Evolutionary conservation across 2,888 invertebrate species (phyloP), one percentile per base, ranked within the genome.

Genomic region (Drosophila antonietae): DNA sequence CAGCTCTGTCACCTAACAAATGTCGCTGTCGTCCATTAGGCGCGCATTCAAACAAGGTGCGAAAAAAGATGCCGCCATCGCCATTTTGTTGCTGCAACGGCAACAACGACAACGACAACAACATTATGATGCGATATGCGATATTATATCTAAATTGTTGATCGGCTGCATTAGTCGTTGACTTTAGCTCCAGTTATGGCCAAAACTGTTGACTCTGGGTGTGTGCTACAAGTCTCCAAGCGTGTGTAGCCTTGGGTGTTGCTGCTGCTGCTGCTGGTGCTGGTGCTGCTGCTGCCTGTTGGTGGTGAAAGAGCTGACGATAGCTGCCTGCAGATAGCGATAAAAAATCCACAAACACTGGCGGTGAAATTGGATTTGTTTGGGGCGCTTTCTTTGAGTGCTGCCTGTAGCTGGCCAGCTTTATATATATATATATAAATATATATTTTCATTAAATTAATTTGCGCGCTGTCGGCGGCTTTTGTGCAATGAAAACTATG

Each of bases 131-230:
- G 90, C 83, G 90, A 90, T 89, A 86, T 90, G 89, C 89, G 90
- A 88, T 90, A 89, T 88, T 80, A 81, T 87, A 87, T 87, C 87
- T 87, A 87, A 90, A 87, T 90, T 90, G 87, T 86, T 88, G 89
- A 87, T 90, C 87, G 87, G 78, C 80, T 89, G 89, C 89, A 80
- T 87, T 88, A 80, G 76, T 75, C 61, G 49, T 43, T 56, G 52
- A 61, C 58, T 57, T 57, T 55, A 79, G 89, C 85, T 84, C 81
- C 76, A 86, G 89, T 88, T 86, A 89, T 88, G 89, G 88, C 79
- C 78, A 74, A 65, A 68, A 63, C 39, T 78, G 69, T 71, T 65
- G 69, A 39, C 47, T 68, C 47, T 68, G 60, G 68, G 71, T 71
- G 70, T 60, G 59, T 58, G 67, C 43, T 56, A 56, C 41, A 43